Evolutionary conservation across 2,113 vertebrate species (phyloP).

Genomic region (Mustela lutreola): DNA sequence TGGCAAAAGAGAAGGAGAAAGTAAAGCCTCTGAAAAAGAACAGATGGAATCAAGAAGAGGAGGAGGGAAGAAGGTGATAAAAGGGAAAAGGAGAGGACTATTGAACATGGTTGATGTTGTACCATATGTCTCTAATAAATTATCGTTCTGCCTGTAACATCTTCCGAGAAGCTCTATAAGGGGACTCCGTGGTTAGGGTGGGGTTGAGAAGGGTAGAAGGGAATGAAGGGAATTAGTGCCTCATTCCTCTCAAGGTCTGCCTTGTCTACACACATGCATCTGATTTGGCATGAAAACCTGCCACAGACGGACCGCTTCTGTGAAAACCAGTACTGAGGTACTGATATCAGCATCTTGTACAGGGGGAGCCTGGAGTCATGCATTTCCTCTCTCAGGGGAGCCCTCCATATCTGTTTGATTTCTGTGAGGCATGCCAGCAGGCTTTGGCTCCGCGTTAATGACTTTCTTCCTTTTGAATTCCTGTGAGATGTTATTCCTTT

Average conservation of each 20-base stretch:
- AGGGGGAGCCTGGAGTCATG: neutral
- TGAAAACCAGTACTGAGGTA: neutral
- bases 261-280: neutral
- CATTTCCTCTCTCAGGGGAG: neutral
- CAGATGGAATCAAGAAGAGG: neutral
- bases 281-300: neutral
- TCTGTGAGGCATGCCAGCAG: neutral
- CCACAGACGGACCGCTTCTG: neutral
- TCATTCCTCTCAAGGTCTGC: constrained; percentile 13
- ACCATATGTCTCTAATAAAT: neutral
- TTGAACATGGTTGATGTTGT: fast-evolving
- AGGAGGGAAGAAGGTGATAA: neutral
- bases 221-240: too few species aligned
- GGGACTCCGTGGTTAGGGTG: neutral
- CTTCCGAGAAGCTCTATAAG: neutral
- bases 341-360: neutral
- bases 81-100: neutral
- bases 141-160: neutral
- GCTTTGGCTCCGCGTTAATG: constrained; percentile 32
- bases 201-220: neutral
- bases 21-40: neutral
- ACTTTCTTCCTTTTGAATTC: constrained; percentile 43
- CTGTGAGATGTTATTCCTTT: constrained; percentile 39
- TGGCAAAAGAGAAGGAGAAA: neutral
- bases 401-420: neutral